A percentile compares a stretch with the other conserved stretches of the same genome.
phyloP scores from a whole-genome alignment of 2,797 vertebrate species.

The Ficedula albicollis region DNA sequence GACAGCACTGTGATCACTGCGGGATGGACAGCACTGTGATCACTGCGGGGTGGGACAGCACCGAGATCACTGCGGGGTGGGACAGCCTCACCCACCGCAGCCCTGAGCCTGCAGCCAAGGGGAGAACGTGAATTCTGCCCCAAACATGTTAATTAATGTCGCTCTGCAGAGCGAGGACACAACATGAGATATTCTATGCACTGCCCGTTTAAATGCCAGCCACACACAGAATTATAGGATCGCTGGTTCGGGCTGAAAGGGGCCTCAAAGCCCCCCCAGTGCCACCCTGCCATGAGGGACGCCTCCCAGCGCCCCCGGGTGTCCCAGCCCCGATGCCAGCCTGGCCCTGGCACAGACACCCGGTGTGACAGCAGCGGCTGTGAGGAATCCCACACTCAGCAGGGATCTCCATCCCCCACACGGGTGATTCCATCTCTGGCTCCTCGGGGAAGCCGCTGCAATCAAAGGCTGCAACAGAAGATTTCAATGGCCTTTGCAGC shows the following conservation, averaged over 20 bases:
- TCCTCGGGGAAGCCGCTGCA: not conserved
- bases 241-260: not conserved
- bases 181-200: not conserved
- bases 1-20: too few species aligned
- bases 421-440: not conserved
- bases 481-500: not conserved
- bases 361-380: not conserved
- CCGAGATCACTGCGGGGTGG: too few species aligned
- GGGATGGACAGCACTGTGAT: fast-evolving
- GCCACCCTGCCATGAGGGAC: not conserved
- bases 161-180: not conserved
- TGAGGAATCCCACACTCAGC: not conserved
- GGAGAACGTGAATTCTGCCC: not conserved
- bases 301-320: not conserved
- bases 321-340: fast-evolving
- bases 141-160: fast-evolving
- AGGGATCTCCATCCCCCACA: not conserved
- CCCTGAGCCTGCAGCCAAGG: not conserved
- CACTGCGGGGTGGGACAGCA: not conserved
- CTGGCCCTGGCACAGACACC: too few species aligned
- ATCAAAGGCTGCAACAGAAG: not conserved
- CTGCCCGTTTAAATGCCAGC: not conserved
- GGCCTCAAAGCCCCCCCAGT: too few species aligned
- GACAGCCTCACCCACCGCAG: not conserved
- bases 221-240: not conserved